Evolutionary conservation across 2,888 invertebrate species (phyloP), one percentile per base, ranked within the genome.

Genomic region (Branchipolynoe longqiensis): DNA sequence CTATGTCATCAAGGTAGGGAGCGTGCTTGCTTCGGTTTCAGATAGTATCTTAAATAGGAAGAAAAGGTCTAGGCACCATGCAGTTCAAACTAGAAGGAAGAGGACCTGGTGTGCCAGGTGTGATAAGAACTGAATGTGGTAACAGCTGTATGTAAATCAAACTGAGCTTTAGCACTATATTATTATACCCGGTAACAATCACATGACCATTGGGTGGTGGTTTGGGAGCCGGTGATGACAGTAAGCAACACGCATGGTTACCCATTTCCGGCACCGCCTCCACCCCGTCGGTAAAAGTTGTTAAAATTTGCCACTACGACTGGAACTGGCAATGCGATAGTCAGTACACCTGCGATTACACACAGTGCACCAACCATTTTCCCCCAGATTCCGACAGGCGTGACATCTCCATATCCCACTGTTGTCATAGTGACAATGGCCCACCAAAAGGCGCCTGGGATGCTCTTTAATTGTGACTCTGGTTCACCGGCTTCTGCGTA

Each of bases 401-500:
- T 90, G 69, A 90, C 89, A 86, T 90, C 90, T 48, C 90, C 90
- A 74, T 90, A 90, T 38, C 90, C 90, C 33, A 90, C 90, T 36
- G 90, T 90, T 48, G 90, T 90, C 89, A 90, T 90, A 84, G 93
- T 91, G 31, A 93, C 92, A 40, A 93, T 92, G 6, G 93, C 91
- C 92, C 92, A 93, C 93, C 93, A 93, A 89, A 93, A 93, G 3
- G 92, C 92, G 56, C 92, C 93, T 0, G 93, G 93, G 64, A 93
- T 93, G 83, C 92, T 92, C 28, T 85, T 89, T 85, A 93, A 91
- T 85, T 92, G 90, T 4, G 90, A 87, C 12, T 90, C 84, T 14
- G 87, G 82, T 36, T 90, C 87, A 18, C 89, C 90, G 74, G 90
- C 87, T 86, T 93, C 93, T 31, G 92, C 92, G 87, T 92, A 93